Base-by-base conservation (phyloP, 2,113 vertebrate genomes). In the Pelvicachromis taeniatus region DNA sequence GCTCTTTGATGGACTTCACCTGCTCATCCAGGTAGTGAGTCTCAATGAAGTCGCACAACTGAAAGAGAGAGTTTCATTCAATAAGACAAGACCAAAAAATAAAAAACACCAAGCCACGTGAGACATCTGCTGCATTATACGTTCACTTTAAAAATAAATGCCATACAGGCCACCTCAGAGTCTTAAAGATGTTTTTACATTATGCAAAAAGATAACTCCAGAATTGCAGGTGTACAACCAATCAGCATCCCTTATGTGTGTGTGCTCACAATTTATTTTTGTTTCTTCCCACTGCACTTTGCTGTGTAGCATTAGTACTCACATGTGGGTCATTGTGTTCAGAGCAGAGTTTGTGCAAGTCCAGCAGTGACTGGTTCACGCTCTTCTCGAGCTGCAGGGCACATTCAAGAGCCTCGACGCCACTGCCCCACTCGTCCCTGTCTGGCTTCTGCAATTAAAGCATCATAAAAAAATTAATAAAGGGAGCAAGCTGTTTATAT, bases 11-110 rank as follows among this genome's bases (percentile, higher is more conserved):
- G 89, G 98, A 93, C 80, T 99, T 98, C 80, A 99, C 98, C 93
- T 99, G 98, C 89, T 99, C 98, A 5, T 98, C 96, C 96, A 99
- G 96, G 95, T 97, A 99, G 93, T 99, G 97, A 0, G 97, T 98
- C 96, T 99, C 98, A 10, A 99, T 95, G 96, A 99, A 99, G 87
- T 99, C 98, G 58, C 98, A 99, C 95, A 99, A 54, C 98, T 99
- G 91, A 52, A 85, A 75, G 17, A 77, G 12, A 77, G 9, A 23
- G 38, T 77, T 63, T 21, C 0, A 5, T n/a, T 40, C 10, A 75
- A 33, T 31, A 33, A 52, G 45, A 75, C 26, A 0, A 70, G 5
- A 45, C 5, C 1, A 35, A 61, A 35, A 33, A 61, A 56, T 33
- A 10, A 1, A 19, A 45, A 45, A 40, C 7, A 35, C 4, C 4